phyloP scores from a whole-genome alignment of 2,888 invertebrate genomes.

The Fragum fragum region DNA sequence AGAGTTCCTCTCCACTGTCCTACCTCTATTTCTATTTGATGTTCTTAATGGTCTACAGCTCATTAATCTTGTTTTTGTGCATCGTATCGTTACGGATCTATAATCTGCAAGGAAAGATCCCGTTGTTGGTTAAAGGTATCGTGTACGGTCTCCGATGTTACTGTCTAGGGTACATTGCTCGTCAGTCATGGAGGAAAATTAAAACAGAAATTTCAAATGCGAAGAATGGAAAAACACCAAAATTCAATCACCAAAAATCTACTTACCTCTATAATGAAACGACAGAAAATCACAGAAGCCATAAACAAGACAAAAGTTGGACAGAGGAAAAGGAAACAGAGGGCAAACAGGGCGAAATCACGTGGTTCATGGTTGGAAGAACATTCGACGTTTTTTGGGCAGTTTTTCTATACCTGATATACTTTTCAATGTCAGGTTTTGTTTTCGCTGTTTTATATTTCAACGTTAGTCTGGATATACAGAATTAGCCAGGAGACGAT shows the following conservation, averaged over 20 bases:
- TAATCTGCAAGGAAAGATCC: constrained; percentile 1
- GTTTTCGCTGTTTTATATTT: neutral
- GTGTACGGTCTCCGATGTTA: neutral
- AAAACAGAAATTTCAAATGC: neutral
- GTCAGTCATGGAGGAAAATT: neutral
- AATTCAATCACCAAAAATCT: neutral
- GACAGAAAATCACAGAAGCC: too few relatives aligned
- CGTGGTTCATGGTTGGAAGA: constrained; percentile 9
- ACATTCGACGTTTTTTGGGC: constrained; percentile 21
- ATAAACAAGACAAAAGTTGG: neutral
- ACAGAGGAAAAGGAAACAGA: neutral
- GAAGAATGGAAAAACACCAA: neutral
- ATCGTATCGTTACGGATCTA: constrained; percentile 50
- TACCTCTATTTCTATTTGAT: constrained; percentile 55
- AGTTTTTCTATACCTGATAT: neutral
- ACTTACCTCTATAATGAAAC: too few relatives aligned
- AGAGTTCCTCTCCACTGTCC: constrained; percentile 57
- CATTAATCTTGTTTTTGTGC: constrained; percentile 36
- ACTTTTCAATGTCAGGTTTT: neutral
- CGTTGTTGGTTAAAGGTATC: neutral
- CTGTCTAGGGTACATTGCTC: neutral
- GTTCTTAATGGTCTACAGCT: constrained; percentile 49
- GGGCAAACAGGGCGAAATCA: neutral
- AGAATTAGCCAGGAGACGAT: too few relatives aligned
- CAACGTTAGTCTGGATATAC: neutral